Evolutionary conservation across 2,113 vertebrate species (phyloP), one percentile per base, ranked within the genome.

Genomic region (Lamprologus lemairii): DNA sequence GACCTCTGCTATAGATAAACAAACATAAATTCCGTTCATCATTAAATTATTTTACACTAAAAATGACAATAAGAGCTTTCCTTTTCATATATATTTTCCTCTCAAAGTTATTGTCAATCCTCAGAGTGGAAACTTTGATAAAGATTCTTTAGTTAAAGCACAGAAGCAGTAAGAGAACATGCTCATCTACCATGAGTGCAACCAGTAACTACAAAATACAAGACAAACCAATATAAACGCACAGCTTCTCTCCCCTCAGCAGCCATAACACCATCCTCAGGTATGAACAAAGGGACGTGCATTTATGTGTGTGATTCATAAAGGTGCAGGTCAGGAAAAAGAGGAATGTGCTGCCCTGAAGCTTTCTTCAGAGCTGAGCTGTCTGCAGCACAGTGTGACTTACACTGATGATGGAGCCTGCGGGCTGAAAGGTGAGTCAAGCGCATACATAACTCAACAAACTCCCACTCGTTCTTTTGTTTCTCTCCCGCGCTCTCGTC

Each of bases 371-470:
- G 82, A 92, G 85, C 68, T 3, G 28, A 79, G 85, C 28, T 63
- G 84, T 54, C 83, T 65, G 60, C 7, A 13, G 73, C 86, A 40
- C 17, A 65, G 90, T 92, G 94, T 92, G 90, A 81, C 83, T 91
- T 90, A 85, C 87, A 81, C 33, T 83, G 11, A 84, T 81, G 6
- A 63, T 7, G 28, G 31, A 79, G 81, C 93, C 92, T 86, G 80
- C 58, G 53, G 90, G 91, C 26, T 26, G 7, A 51, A 92, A 91
- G 85, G 83, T 91, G 94, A 94, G 91, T 93, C 93, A 87, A 86
- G 17, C 73, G 31, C 81, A 55, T 84, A 79, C 85, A 75, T 47
- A 84, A 81, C 87, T 63, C 55, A 87, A 47, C 85, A 81, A 2
- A 87, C 87, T 84, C 92, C 83, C 91, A 88, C 89, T 82, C 82